phyloP scores from a whole-genome alignment of 1,140 invertebrate species.

The Orussus abietinus region DNA sequence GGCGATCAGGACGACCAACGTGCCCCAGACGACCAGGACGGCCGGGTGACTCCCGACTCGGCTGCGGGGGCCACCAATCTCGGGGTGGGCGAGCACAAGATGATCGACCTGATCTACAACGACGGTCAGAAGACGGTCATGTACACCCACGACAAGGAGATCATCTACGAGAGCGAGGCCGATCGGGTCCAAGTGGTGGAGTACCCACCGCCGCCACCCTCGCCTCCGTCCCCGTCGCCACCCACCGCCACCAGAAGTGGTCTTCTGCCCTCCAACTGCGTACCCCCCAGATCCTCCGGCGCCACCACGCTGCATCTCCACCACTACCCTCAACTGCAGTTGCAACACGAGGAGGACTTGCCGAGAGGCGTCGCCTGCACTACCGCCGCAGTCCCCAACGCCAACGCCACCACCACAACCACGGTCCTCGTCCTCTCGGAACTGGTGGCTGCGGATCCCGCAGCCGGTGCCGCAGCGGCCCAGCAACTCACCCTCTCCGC shows the following conservation, averaged over 20 bases:
- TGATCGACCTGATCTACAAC: conserved; percentile 75
- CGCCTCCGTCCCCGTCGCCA: conserved; percentile 55
- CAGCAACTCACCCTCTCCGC: conserved; percentile 40
- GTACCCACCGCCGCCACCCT: conserved; percentile 48
- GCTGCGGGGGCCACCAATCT: conserved; percentile 54
- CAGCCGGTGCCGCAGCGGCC: conserved; percentile 25
- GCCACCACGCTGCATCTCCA: conserved; percentile 47
- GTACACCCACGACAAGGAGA: conserved; percentile 61
- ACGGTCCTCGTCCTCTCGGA: conserved; percentile 57
- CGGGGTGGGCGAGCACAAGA: conserved; percentile 62
- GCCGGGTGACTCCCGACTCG: conserved; percentile 56
- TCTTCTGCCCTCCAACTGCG: conserved; percentile 52
- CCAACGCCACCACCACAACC: conserved; percentile 47
- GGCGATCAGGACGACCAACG: conserved; percentile 43
- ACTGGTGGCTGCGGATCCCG: conserved; percentile 47
- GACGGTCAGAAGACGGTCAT: conserved; percentile 78
- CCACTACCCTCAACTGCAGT: conserved; percentile 49
- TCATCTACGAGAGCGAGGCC: conserved; percentile 51
- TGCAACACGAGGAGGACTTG: conserved; percentile 51
- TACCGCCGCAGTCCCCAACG: conserved; percentile 35
- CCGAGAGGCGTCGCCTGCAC: conserved; percentile 35
- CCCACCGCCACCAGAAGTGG: conserved; percentile 46
- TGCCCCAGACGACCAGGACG: conserved; percentile 54
- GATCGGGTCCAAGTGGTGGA: conserved; percentile 49
- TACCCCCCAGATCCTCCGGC: conserved; percentile 39